phyloP scores from a whole-genome alignment of 2,888 invertebrate genomes.

The Drosophila recens region DNA sequence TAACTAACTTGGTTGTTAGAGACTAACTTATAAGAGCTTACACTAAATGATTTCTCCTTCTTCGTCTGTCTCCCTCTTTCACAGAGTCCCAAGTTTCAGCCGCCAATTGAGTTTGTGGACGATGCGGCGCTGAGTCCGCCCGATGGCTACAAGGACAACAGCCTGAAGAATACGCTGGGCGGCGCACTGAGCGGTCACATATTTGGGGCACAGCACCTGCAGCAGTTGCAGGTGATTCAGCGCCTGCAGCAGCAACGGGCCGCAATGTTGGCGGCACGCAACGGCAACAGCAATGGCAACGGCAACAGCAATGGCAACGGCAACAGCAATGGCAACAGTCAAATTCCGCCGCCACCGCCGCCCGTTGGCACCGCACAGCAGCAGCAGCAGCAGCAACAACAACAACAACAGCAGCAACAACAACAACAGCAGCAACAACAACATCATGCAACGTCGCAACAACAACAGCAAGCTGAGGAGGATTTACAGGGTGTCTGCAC shows the following conservation, averaged over 20 bases:
- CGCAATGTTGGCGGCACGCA: constrained; percentile 86
- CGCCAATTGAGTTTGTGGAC: constrained; percentile 90
- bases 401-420: constrained; percentile 54
- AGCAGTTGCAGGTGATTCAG: constrained; percentile 88
- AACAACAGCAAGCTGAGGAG: constrained; percentile 74
- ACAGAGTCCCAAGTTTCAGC: constrained; percentile 88
- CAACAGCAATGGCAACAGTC: constrained; percentile 66
- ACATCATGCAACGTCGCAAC: constrained; percentile 42
- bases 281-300: constrained; percentile 71
- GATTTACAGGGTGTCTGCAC: constrained; percentile 84
- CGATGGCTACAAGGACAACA: constrained; percentile 95
- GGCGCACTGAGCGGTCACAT: constrained; percentile 88
- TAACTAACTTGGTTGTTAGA: constrained; percentile 17
- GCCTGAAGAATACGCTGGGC: constrained; percentile 88
- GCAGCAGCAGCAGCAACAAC: constrained; percentile 52
- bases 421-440: constrained; percentile 59
- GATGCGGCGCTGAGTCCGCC: constrained; percentile 95
- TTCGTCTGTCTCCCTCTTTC: not conserved
- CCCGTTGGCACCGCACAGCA: constrained; percentile 52
- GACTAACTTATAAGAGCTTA: constrained; percentile 12
- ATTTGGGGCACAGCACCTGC: constrained; percentile 88
- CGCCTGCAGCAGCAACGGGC: constrained; percentile 88
- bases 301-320: constrained; percentile 61
- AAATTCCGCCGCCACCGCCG: constrained; percentile 69
- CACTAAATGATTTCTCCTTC: not conserved